Evolutionary conservation across 2,797 vertebrate genomes (phyloP), one percentile per base, ranked within the genome.

Genomic region (Myotis myotis): DNA sequence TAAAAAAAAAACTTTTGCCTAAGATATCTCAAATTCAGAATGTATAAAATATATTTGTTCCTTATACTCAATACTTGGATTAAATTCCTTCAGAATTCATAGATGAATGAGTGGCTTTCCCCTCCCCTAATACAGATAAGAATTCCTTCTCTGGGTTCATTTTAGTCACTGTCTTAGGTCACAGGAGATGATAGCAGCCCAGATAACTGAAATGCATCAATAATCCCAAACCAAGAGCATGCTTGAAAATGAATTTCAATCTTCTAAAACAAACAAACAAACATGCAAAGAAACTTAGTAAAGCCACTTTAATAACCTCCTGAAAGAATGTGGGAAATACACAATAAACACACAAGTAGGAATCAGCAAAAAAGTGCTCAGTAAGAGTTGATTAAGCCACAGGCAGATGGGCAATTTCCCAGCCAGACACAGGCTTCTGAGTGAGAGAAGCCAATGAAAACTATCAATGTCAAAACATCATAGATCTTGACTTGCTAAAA

Each of bases 161-260:
- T 89, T 70, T 13, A 62, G 44, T 64, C 44, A 95, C 8, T 38
- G 28, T 51, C 20, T 71, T 60, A 84, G 68, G 55, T 79, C 70
- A 74, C 44, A 92, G 79, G 41, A 90, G 25, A 91, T 74, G 36
- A 22, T 1, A 86, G 89, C 36, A 80, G 16, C 20, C 36, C 70
- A 93, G 85, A 19, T 80, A 89, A 81, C 47, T 86, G 80, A 87
- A 78, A 80, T 17, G 78, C 38, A 68, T n/a, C 60, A 87, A 91
- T 28, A 95, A 88, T 68, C 44, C 47, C 87, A 90, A 88, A 95
- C 36, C 11, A 96, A 89, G 13, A 66, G 7, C 22, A 86, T 2
- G 44, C 19, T 60, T 41, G 41, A 93, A 95, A 95, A 91, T 83
- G 22, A 93, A 95, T 85, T 91, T 94, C 71, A 80, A 83, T 70